A percentile compares a stretch with the other conserved stretches of the same genome.
Conservation (phyloP, 2,888 invertebrate species). For the Acleris emargana region DNA sequence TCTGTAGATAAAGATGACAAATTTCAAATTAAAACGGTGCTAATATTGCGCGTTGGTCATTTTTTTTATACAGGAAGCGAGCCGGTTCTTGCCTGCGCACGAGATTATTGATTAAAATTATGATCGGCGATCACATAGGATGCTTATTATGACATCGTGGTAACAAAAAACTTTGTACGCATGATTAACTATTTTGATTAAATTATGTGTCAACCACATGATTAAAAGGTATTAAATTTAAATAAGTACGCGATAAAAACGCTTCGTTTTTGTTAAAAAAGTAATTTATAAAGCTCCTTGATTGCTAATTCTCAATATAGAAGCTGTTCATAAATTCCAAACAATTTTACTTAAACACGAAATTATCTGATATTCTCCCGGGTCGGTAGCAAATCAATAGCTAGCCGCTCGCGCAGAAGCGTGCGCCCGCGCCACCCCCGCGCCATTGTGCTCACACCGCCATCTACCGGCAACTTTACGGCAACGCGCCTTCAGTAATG, state of each 20-base stretch:
- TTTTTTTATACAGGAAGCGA: slow-evolving; percentile 58
- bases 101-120: slow-evolving; percentile 58
- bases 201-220: not conserved
- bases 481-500: slow-evolving; percentile 53
- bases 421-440: slow-evolving; percentile 58
- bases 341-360: slow-evolving; percentile 52
- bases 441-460: slow-evolving; percentile 61
- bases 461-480: slow-evolving; percentile 60
- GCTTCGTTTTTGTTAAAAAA: not conserved
- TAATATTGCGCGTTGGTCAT: slow-evolving; percentile 56
- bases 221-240: not conserved
- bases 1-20: slow-evolving; percentile 32
- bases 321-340: slow-evolving; percentile 22
- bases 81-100: slow-evolving; percentile 54
- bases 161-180: slow-evolving; percentile 13
- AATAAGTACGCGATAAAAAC: not conserved
- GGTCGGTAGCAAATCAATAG: slow-evolving; percentile 55
- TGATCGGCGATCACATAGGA: slow-evolving; percentile 48
- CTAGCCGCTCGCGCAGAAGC: slow-evolving; percentile 44
- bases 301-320: slow-evolving; percentile 16
- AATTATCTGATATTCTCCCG: slow-evolving; percentile 58
- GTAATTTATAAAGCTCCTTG: slow-evolving; percentile 13
- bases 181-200: not conserved
- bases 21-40: slow-evolving; percentile 37
- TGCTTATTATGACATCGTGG: slow-evolving; percentile 46